Evolutionary conservation across 2,113 vertebrate genomes (phyloP).

Genomic region (Pelusios castaneus): DNA sequence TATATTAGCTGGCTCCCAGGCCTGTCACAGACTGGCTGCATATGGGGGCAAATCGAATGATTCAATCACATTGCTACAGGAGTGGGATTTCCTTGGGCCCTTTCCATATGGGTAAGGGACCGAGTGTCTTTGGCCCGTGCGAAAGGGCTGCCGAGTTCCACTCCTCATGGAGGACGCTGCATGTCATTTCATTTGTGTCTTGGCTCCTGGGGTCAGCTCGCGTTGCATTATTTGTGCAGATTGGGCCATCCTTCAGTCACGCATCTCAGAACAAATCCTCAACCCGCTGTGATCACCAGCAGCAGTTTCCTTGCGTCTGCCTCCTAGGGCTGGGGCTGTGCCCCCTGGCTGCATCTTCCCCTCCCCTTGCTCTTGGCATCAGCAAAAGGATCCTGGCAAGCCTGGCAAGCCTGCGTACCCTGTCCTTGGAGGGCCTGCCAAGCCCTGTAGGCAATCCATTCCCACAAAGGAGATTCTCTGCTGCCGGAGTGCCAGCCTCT

Average conservation of each 20-base stretch:
- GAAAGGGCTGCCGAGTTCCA: neutral
- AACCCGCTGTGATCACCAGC: no score
- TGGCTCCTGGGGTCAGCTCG: fast-evolving
- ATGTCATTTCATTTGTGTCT: neutral
- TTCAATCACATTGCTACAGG: fast-evolving
- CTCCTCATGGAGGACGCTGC: fast-evolving
- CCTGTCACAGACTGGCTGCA: fast-evolving
- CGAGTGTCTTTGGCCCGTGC: fast-evolving
- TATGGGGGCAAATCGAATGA: neutral
- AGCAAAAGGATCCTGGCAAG: neutral
- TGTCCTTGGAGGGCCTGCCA: fast-evolving
- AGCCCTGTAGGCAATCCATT: neutral
- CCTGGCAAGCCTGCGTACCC: neutral
- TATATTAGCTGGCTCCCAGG: neutral
- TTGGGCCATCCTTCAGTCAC: fast-evolving
- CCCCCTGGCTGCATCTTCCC: neutral
- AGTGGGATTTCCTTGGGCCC: neutral
- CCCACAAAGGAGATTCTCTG: neutral
- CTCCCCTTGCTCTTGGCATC: neutral
- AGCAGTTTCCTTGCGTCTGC: no score
- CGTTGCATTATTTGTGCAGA: neutral
- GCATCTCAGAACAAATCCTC: neutral
- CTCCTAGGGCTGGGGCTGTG: neutral
- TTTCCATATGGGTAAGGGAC: fast-evolving
- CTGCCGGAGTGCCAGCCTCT: neutral